A percentile compares a stretch with the other conserved stretches of the same genome.
Evolutionary conservation across 2,797 vertebrate species (phyloP).

Genomic region (Cyprinodon diabolis): DNA sequence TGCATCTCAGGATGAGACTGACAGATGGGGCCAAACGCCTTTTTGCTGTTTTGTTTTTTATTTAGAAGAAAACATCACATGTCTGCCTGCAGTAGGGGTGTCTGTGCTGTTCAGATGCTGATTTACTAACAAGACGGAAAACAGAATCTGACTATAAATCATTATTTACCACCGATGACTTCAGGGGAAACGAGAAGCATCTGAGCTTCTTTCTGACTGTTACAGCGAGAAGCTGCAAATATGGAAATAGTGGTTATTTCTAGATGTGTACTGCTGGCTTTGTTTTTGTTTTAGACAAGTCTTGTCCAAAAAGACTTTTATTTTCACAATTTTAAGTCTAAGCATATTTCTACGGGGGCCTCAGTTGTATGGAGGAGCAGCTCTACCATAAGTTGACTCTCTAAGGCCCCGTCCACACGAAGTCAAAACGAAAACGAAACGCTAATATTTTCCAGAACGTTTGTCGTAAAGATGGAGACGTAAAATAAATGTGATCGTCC

Average conservation of each 20-base stretch:
- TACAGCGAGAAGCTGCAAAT: background rate
- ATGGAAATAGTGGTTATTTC: background rate
- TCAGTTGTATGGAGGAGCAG: too few species aligned
- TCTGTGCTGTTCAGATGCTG: conserved; percentile 27
- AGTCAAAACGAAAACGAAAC: too few species aligned
- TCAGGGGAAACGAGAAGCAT: background rate
- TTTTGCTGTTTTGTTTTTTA: conserved; percentile 43
- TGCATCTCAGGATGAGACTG: conserved; percentile 9
- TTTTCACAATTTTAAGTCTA: too few species aligned
- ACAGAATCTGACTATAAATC: background rate
- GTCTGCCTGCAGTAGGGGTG: conserved; percentile 26
- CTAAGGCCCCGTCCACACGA: too few species aligned
- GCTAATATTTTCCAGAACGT: too few species aligned
- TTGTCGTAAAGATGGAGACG: too few species aligned
- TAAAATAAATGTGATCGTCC: too few species aligned
- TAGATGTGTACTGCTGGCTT: background rate
- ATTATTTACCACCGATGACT: background rate
- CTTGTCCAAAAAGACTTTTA: background rate
- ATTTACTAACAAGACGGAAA: conserved; percentile 30
- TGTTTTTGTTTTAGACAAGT: background rate
- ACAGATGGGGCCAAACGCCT: conserved; percentile 47
- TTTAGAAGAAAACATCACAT: conserved; percentile 38
- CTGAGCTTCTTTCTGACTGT: background rate
- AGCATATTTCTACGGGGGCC: too few species aligned
- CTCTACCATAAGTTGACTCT: too few species aligned